These are phyloP conservation scores for Seladonia tumulorum DNA, from an alignment of 2,888 invertebrate genomes.

Conservation along the genomic window DNA sequence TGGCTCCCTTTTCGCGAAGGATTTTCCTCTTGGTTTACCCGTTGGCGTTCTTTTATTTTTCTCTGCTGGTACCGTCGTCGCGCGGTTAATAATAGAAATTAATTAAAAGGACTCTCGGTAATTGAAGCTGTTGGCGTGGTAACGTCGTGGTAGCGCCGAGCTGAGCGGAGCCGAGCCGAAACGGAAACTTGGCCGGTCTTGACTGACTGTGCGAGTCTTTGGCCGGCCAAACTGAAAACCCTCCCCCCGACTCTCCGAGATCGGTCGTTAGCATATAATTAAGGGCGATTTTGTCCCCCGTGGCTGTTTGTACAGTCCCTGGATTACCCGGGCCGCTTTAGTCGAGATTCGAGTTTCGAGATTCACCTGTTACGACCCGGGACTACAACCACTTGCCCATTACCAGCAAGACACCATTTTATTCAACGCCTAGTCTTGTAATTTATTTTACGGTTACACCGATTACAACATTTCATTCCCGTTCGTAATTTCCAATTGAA, in stretches of 20 bases:
- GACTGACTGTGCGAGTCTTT: neutral
- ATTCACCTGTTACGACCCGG: neutral
- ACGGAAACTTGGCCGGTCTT: slow-evolving; percentile 22
- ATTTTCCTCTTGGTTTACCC: slow-evolving; percentile 1
- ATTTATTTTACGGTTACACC: neutral
- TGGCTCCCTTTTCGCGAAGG: neutral
- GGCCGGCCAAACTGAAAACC: slow-evolving; percentile 27
- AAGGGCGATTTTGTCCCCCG: slow-evolving; percentile 30
- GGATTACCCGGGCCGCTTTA: neutral
- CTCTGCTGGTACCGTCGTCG: slow-evolving; percentile 1
- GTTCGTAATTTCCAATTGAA: too few relatives aligned
- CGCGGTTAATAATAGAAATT: slow-evolving; percentile 58
- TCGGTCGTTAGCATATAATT: slow-evolving; percentile 54
- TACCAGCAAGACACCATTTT: neutral
- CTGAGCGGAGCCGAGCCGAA: neutral
- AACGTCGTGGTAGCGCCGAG: neutral
- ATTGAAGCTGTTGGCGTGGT: slow-evolving; percentile 43
- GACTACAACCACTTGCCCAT: neutral
- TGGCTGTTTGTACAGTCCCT: slow-evolving; percentile 8
- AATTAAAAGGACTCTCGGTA: slow-evolving; percentile 53
- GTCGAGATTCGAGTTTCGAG: neutral
- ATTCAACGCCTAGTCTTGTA: neutral
- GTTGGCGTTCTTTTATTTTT: slow-evolving; percentile 20
- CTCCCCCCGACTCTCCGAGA: slow-evolving; percentile 39
- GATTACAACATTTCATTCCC: neutral